Base-by-base conservation (phyloP, 2,113 vertebrate genomes). In the Cheirogaleus medius region DNA sequence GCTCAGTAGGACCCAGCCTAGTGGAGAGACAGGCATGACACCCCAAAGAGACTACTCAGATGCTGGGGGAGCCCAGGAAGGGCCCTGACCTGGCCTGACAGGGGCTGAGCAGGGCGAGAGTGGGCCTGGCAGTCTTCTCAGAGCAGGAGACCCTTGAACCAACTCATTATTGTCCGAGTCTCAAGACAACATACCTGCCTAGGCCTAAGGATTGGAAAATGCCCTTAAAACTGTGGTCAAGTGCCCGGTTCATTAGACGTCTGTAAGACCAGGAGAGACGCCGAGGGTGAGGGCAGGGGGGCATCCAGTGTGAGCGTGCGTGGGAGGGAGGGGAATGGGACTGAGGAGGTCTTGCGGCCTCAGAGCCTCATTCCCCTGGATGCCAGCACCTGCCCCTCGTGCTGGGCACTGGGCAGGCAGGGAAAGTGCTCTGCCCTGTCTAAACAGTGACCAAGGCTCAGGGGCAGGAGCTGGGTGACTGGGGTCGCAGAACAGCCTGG, bases 331-430 rank as follows among this genome's bases (percentile, higher is more conserved):
- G 42, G 1, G 29, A 58, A 21, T 21, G 27, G 52, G 25, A 32
- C 5, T 37, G 13, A 74, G 56, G 58, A 29, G 64, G 78, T 0
- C 0, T 37, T 76, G 85, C 42, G 8, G 1, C 56, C 29, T 54
- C 1, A 3, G 23, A 34, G 10, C 15, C 29, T 63, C 29, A 25
- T 63, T 12, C 73, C 56, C 9, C 44, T 29, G 32, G 66, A 25
- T 8, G 25, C 80, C 23, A 18, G 47, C 60, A 32, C 11, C 25
- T 9, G 34, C 39, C 10, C 14, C 1, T 0, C 0, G 21, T 9
- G 47, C 27, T 47, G 52, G 29, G 15, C 20, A 1, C 32, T 9
- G 21, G 56, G 49, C 11, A 49, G 14, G 4, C 29, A 14, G 58
- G 66, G 44, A 8, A 37, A 25, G 49, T 34, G 17, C 21, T 32